phyloP scores from a whole-genome alignment of 2,797 vertebrate genomes.

The Choloepus didactylus region DNA sequence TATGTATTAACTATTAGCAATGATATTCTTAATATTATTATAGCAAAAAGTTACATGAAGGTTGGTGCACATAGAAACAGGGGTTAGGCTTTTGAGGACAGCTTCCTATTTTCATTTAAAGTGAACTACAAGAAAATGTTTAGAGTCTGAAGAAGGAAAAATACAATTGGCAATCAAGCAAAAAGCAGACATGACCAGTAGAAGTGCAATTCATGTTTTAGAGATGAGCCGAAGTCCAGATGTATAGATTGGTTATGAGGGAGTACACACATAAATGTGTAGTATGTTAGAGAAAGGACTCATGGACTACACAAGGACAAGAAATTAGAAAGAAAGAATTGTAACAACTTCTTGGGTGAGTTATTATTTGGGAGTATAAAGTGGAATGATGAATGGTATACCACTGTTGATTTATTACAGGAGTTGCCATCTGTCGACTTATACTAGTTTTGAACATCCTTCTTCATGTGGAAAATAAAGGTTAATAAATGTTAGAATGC shows the following conservation, averaged over 20 bases:
- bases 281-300: not conserved
- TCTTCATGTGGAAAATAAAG: not conserved
- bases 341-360: not conserved
- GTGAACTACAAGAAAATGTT: not conserved
- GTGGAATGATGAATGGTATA: not conserved
- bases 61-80: not conserved
- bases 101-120: not conserved
- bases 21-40: not conserved
- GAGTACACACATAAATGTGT: fast-evolving
- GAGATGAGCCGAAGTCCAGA: not conserved
- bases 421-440: not conserved
- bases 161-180: not conserved
- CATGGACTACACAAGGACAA: not conserved
- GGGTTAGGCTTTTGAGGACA: not conserved
- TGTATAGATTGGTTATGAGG: not conserved
- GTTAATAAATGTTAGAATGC: not conserved
- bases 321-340: not conserved
- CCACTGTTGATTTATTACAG: not conserved
- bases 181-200: not conserved
- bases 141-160: not conserved
- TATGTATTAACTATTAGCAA: not conserved
- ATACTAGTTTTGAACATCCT: not conserved
- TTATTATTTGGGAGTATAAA: not conserved
- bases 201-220: not conserved
- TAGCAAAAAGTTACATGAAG: not conserved